Evolutionary conservation across 2,797 vertebrate genomes (phyloP), one percentile per base, ranked within the genome.

Genomic region (Basileuterus tristriatus): DNA sequence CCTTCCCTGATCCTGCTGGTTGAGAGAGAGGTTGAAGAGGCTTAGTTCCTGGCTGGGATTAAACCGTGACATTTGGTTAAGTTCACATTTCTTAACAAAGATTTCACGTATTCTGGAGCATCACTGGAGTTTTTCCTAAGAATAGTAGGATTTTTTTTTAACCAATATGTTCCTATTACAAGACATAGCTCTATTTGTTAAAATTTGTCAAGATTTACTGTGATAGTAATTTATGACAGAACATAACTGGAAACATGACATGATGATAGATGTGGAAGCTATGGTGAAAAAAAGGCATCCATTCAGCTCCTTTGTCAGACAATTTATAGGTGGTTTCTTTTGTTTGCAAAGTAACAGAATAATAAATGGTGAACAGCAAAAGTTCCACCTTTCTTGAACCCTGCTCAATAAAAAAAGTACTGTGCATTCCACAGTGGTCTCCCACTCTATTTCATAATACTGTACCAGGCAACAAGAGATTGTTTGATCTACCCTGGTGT

Each of bases 331-430:
- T 56, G n/a, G 9, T n/a, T 93, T 87, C 29, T 60, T 84, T 69
- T 78, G 69, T 94, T 94, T 91, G 65, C 46, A 94, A 87, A 87
- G 29, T 74, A 94, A 81, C 63, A 92, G 55, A 92, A 93, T 79
- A 87, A 95, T 64, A 95, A 94, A 94, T n/a, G 11, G 20, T 56
- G 53, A 88, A 72, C 17, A 72, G 34, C 23, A 86, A 65, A 96
- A 90, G 39, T 91, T 96, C 71, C 72, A 80, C 53, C 29, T 92
- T 80, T 69, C 63, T 88, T 53, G 50, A 94, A 83, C 71, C 78
- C 72, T 75, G 53, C 43, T 94, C 41, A 83, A 41, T 41, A 41
- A 70, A 82, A 83, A 87, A 88, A 34, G 2, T 41, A 41, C 64
- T 71, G 27, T 78, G 15, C 36, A 65, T 55, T 86, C 56, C 21